These are phyloP conservation scores for Dichetophora obliterata DNA, from an alignment of 2,888 invertebrate species.

Conservation along the genomic window DNA sequence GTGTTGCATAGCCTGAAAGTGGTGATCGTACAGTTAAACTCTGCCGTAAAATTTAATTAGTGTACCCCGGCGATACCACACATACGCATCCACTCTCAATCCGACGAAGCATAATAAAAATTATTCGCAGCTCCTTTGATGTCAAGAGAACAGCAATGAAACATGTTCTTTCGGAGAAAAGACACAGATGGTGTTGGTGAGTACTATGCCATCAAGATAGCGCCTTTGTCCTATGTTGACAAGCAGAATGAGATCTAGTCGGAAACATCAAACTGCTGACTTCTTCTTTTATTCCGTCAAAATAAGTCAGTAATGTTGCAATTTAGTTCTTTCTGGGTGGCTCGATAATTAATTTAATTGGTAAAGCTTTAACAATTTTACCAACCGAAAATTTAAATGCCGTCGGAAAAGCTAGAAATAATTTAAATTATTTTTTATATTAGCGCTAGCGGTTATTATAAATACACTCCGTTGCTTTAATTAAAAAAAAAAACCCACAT, in stretches of 20 bases:
- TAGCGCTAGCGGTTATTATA: too few species aligned
- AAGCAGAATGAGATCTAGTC: too few species aligned
- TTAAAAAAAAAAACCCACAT: background rate
- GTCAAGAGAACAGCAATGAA: conserved; percentile 27
- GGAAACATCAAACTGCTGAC: too few species aligned
- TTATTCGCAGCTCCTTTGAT: conserved; percentile 60
- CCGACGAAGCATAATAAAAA: conserved; percentile 54
- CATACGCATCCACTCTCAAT: background rate
- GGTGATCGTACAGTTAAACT: conserved; percentile 37
- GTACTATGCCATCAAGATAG: background rate
- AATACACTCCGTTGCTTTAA: background rate
- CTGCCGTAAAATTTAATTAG: conserved; percentile 62
- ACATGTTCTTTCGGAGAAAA: background rate
- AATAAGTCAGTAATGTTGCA: conserved; percentile 45
- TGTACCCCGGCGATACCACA: conserved; percentile 51
- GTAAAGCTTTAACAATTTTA: background rate
- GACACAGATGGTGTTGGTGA: too few species aligned
- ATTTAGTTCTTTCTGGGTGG: conserved; percentile 31
- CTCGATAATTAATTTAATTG: background rate
- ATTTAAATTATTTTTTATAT: background rate
- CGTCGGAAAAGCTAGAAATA: background rate
- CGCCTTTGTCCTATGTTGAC: too few species aligned
- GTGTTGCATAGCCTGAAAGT: too few species aligned
- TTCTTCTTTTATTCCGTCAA: conserved; percentile 45
- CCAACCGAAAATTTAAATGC: background rate